Percentiles rank a stretch among this genome's conserved stretches.
Evolutionary conservation across 2,888 invertebrate genomes (phyloP).

Genomic region (Hedya salicella): DNA sequence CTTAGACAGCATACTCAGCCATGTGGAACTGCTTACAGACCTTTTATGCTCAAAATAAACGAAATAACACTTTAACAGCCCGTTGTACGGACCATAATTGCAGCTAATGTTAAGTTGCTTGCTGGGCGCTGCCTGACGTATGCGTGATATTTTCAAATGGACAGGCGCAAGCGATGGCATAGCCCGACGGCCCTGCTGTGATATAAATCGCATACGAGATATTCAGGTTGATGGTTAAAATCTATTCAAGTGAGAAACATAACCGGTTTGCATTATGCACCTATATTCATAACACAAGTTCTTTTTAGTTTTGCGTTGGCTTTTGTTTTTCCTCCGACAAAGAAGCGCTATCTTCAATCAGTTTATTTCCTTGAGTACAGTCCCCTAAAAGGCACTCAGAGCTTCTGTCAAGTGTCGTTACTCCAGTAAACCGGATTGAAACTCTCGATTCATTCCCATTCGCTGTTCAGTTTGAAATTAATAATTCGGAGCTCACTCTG

Average conservation of each 20-base stretch:
- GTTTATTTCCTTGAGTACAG: conserved; percentile 15
- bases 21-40: conserved; percentile 55
- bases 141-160: conserved; percentile 62
- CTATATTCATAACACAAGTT: conserved; percentile 8
- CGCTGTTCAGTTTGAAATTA: conserved; percentile 54
- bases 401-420: conserved; percentile 46
- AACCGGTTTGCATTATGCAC: conserved; percentile 18
- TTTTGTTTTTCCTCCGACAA: conserved; percentile 29
- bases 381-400: conserved; percentile 37
- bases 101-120: conserved; percentile 36
- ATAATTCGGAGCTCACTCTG: conserved; percentile 54
- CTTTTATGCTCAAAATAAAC: conserved; percentile 47
- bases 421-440: conserved; percentile 56
- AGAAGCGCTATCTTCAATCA: conserved; percentile 29
- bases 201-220: conserved; percentile 58
- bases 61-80: conserved; percentile 47
- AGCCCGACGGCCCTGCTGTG: conserved; percentile 63
- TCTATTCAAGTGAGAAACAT: conserved; percentile 29
- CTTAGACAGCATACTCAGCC: conserved; percentile 60
- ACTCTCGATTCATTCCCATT: conserved; percentile 57
- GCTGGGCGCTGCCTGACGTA: conserved; percentile 53
- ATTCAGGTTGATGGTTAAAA: conserved; percentile 56
- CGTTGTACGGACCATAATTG: conserved; percentile 52
- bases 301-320: conserved; percentile 1
- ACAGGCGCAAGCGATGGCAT: conserved; percentile 63